Evolutionary conservation across 2,888 invertebrate species (phyloP).

Genomic region (Lapara coniferarum): DNA sequence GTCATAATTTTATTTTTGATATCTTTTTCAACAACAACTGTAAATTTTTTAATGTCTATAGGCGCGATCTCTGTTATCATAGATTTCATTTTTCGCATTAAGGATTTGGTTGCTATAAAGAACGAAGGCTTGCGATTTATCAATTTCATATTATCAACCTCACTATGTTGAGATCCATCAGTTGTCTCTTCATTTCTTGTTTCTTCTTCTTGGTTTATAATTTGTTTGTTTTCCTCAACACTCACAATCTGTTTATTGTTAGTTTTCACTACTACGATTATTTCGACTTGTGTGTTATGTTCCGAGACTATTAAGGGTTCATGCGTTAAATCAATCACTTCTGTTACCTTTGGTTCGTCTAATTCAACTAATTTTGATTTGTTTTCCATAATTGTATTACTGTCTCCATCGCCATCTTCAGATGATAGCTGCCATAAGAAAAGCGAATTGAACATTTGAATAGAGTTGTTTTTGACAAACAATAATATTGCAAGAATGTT

Average conservation of each 20-base stretch:
- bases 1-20: background rate
- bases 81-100: background rate
- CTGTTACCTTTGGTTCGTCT: background rate
- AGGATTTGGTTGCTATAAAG: background rate
- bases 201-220: background rate
- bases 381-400: background rate
- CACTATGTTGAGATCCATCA: background rate
- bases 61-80: background rate
- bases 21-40: background rate
- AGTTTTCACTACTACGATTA: background rate
- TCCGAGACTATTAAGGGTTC: background rate
- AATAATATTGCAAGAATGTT: too few species aligned
- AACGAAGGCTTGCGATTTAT: background rate
- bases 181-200: background rate
- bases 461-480: too few species aligned
- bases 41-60: background rate
- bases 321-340: conserved; percentile 5
- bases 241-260: background rate
- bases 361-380: background rate
- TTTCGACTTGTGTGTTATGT: background rate
- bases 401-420: background rate
- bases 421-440: conserved; percentile 5
- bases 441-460: background rate
- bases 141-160: background rate
- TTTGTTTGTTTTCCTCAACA: background rate